Evolutionary conservation across 2,113 vertebrate genomes (phyloP), one percentile per base, ranked within the genome.

Genomic region (Psittacus erithacus): DNA sequence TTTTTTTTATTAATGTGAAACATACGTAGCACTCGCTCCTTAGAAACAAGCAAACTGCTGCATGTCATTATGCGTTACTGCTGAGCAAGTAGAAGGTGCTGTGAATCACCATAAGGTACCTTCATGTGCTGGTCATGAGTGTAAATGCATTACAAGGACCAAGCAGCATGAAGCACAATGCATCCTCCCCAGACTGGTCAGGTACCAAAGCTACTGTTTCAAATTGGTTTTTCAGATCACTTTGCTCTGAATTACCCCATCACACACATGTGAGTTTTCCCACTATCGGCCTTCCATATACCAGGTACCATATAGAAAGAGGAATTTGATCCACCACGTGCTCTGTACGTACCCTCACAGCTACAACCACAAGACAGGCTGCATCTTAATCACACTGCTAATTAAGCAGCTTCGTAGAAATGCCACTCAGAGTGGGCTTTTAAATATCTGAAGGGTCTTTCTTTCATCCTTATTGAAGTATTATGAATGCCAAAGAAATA

Each of bases 351-450:
- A 47, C 5, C 12, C 71, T 79, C 62, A 62, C 73, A 73, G 52
- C 43, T 41, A 70, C 68, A 73, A 65, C 41, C 35, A 57, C 29
- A 31, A 78, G 69, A 88, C 55, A 86, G 91, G 49, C 31, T 49
- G 75, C 25, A 60, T 85, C 82, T 90, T 93, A 95, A 93, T 90
- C 67, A 64, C 19, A 10, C 27, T 50, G 63, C 67, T 92, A 87
- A 96, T 93, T 82, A 94, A 88, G 52, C 83, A 59, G 67, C 4
- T 3, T 88, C 93, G 87, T 86, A 94, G 90, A 95, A 94, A 90
- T 63, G 59, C 82, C 82, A 86, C 1, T 29, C 17, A 49, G 87
- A 44, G 47, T 8, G 64, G 59, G 0, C 0, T 33, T 86, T 71
- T 77, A 75, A 82, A 82, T 44, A 90, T 77, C 78, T 65, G 47